Percentiles rank a stretch among this genome's conserved stretches.
Conservation (phyloP, 1,140 invertebrate genomes). For the Wiebesia pumilae region DNA sequence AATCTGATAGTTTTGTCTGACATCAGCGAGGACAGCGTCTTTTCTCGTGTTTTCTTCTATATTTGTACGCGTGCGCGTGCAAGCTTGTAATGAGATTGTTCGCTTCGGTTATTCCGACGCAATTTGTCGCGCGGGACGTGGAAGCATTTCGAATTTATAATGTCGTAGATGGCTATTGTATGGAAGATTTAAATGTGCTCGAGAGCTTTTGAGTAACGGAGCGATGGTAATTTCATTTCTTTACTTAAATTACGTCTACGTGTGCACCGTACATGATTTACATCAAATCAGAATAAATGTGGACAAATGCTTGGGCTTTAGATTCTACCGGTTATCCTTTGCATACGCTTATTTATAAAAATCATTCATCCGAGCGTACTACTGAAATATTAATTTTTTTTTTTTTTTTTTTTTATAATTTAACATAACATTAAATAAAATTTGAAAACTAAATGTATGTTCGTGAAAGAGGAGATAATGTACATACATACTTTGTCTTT, state of each 20-base stretch:
- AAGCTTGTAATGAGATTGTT: constrained; percentile 27
- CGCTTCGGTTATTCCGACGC: background rate
- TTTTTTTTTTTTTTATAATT: background rate
- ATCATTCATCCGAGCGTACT: no score
- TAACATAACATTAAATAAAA: background rate
- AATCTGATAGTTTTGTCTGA: constrained; percentile 16
- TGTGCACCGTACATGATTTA: background rate
- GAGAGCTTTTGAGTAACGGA: background rate
- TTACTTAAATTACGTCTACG: background rate
- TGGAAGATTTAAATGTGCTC: background rate
- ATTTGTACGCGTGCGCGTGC: background rate
- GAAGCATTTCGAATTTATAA: background rate
- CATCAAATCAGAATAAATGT: background rate
- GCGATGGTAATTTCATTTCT: background rate
- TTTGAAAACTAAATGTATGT: background rate
- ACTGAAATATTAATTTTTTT: no score
- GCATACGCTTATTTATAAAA: no score
- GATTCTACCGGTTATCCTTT: no score
- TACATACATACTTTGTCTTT: background rate
- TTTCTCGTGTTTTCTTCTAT: background rate
- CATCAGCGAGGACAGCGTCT: background rate
- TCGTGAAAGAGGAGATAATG: background rate
- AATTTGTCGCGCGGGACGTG: background rate
- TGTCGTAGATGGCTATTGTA: background rate
- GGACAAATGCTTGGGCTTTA: background rate